Evolutionary conservation across 92 coral and sea anemone species (phyloP), one percentile per base, ranked within the genome.

Genomic region (Muricea muricata): DNA sequence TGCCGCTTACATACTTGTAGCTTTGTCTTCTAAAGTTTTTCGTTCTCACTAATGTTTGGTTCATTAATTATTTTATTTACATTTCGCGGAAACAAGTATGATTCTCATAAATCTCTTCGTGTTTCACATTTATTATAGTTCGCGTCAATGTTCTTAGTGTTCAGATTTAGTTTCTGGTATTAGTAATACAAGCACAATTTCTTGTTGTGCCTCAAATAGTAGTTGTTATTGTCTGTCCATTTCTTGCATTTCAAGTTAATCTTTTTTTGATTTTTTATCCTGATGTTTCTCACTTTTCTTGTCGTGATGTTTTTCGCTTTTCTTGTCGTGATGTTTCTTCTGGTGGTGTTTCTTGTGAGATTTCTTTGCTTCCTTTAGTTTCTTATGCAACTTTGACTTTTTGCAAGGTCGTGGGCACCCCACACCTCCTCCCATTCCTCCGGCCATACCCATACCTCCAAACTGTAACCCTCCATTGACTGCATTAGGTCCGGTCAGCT

Each of bases 371-470:
- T 63, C 70, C 24, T 78, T 55, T 24, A 28, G 5, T 7, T 57
- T 32, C 26, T 78, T 78, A 1, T 57, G 41, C 70, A 55, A 15
- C 30, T 55, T 78, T 9, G 83, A 78, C 24, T 78, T 78, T 24
- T 78, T 78, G 55, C 83, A 78, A 6, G 83, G 83, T 37, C 67
- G 39, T 21, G 50, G 70, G 29, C 83, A 78, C 35, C 83, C 83
- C n/a, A 66, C 71, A 28, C 55, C 60, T 52, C 60, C 60, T 7
- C 60, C 60, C 60, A 52, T 6, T 18, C 60, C 39, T 39, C 25
- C 29, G 1, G 58, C 79, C 78, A 72, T 34, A 39, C 78, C 78
- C 29, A 54, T 56, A 5, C 71, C 70, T 26, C 83, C 83, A 35
- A 78, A 56, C 29, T 13, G 23, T 32, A 78, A 34, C 35, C 83